Base-by-base conservation (phyloP, 2,888 invertebrate species). In the Emmelina monodactyla region DNA sequence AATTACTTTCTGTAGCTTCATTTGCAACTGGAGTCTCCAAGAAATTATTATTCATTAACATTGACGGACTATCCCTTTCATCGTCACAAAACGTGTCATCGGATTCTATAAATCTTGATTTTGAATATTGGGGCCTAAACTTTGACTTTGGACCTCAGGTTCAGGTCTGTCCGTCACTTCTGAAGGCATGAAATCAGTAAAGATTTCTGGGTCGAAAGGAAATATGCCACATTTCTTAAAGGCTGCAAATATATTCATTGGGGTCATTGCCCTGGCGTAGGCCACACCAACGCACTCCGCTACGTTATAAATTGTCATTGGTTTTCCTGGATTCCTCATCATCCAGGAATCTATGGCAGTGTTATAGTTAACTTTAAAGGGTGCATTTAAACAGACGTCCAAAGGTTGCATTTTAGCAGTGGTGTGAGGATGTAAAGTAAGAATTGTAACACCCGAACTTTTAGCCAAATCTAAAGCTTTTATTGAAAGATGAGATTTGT, bases 181-280 rank as follows among this genome's bases (percentile, higher is more conserved):
- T 16, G 36, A 36, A 25, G 40, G 39, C 37, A 42, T 28, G 14
- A 42, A 44, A 25, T 44, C 40, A 7, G 28, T 30, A 32, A 44
- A 44, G 11, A 40, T 28, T 15, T 42, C 12, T 31, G 38, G 15
- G 11, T 44, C 29, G 13, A 35, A 37, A 16, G 40, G 41, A 31
- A 32, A 44, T 16, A 44, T 40, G 10, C 44, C 42, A 25, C 31
- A 34, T 31, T 37, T 37, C 31, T 19, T 19, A 22, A 43, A 43
- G 13, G 37, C 37, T 11, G 22, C 32, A 15, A 32, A 30, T 16
- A 41, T 41, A 28, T 44, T 44, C 22, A 29, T 29, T 13, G 68
- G 66, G 9, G 45, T 53, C 34, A 50, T 45, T 16, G 38, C 30
- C 15, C 37, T 43, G 7, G 31, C 6, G 19, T 41, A 45, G 7